Evolutionary conservation across 2,888 invertebrate genomes (phyloP), one percentile per base, ranked within the genome.

Genomic region (Petrolisthes cinctipes): DNA sequence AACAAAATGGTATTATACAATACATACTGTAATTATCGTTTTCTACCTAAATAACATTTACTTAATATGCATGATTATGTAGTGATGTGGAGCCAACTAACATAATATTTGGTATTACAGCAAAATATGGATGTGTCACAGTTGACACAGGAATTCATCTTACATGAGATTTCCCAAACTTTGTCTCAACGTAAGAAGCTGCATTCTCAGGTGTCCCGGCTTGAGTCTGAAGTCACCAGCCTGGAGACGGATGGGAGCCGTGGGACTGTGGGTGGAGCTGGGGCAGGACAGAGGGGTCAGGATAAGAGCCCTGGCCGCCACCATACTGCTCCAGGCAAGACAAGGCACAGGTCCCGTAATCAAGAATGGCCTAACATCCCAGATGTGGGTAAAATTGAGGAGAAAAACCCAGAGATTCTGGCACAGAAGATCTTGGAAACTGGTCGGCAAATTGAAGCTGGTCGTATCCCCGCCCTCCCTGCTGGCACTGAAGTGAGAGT

Each of bases 331-430:
- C n/a, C 71, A 20, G 71, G 71, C 6, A 90, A 90, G 78, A 83
- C 91, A 0, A 76, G 91, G n/a, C 91, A 91, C 91, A 94, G 97
- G 23, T 95, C 96, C 6, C 94, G 97, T 4, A 96, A 97, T 0
- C 97, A 97, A 92, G 97, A 97, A 92, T 97, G 97, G 97, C 97
- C 97, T 0, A 97, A 97, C 92, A 96, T 97, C 57, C 97, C 97
- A 1, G 97, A 97, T 91, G 95, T 97, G 83, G 96, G 96, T 1
- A 97, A 97, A 93, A 97, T 97, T 89, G 96, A 97, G 92, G 97
- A 97, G 92, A 97, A 97, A 92, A 97, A 97, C 93, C 97, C 97
- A 0, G 97, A 97, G 93, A 95, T 97, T 83, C 93, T 97, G 85
- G 97, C 97, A 0, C 96, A 97, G 93, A 97, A 97, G 93, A 97